Base-by-base conservation (phyloP, 2,113 vertebrate species). In the Notothenia rossii region DNA sequence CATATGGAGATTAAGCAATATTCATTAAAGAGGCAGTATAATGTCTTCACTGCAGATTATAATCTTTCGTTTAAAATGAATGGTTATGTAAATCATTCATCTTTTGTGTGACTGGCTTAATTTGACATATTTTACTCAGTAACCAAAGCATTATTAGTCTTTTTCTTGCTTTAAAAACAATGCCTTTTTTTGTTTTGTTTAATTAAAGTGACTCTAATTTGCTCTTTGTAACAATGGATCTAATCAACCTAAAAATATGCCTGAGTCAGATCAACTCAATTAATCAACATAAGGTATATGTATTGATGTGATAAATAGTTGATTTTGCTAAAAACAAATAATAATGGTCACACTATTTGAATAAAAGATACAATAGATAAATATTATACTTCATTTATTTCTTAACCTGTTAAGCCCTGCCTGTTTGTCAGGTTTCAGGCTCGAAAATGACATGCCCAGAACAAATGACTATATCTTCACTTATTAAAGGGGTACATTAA, bases 31-130 rank as follows among this genome's bases (percentile, higher is more conserved):
- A 72, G 7, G 43, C 10, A 10, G 43, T n/a, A n/a, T n/a, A n/a
- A n/a, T 7, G 43, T 48, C n/a, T 79, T 49, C 22, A 56, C 12
- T 55, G 36, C 20, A 46, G 22, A 61, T 48, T 14, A 51, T 10
- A 60, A 3, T 61, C 17, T 48, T 64, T 48, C 29, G 36, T 75
- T 62, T 45, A 50, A 50, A 14, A 15, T 49, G 8, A 14, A 70
- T 69, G 17, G 62, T 50, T 64, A 70, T 69, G 20, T 22, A 58
- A 64, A 70, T 71, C 25, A 48, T 17, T 10, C 43, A 40, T 49
- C 40, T 36, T n/a, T 51, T 9, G 29, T 40, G 15, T 40, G 20
- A 68, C 7, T 33, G 14, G 4, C 10, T 43, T 75, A 8, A 67
- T 11, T 48, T 22, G 6, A 60, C 1, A 10, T n/a, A 36, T 72